Base-by-base conservation (phyloP, 1,140 invertebrate species). In the Lutraria rhynchaena region DNA sequence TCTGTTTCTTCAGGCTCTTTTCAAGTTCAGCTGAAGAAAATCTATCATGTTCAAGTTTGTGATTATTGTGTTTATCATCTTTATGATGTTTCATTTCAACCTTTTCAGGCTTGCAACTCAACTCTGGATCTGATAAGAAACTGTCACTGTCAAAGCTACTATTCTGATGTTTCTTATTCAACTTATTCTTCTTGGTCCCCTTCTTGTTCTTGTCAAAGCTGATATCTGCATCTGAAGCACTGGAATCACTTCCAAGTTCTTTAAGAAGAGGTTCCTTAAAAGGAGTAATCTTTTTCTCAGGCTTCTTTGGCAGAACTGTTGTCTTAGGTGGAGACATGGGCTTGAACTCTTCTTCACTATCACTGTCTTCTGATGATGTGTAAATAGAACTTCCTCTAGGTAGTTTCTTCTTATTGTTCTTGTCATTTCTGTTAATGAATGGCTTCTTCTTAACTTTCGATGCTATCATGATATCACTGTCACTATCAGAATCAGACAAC, bases 401-500 rank as follows among this genome's bases (percentile, higher is more conserved):
- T 7, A 74, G 31, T 22, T 71, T 81, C 58, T 81, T 81, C 31
- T 63, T 81, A 41, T 41, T 41, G 19, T 71, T 41, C 44, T 77
- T 81, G n/a, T 53, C 63, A 22, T 15, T 76, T 49, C 81, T 82
- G 31, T 60, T 74, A 17, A 51, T 35, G 19, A 46, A 57, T 73
- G 57, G 31, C 46, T n/a, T 55, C 53, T 81, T 84, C 71, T 81
- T 55, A 24, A 29, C 58, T 69, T 58, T 53, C 17, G 33, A 46
- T 17, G 60, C 29, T 31, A 69, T 73, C 31, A 75, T 41, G 19
- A 85, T 81, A 61, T 82, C 81, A 41, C 70, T 73, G 29, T 83
- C 76, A 69, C 76, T 69, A 27, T 78, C 84, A 37, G 84, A 83
- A 41, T 88, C 87, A 29, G 70, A 58, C 11, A 57, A 15, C 33